Conservation (phyloP, 1,140 invertebrate species). For the Diabrotica undecimpunctata region DNA sequence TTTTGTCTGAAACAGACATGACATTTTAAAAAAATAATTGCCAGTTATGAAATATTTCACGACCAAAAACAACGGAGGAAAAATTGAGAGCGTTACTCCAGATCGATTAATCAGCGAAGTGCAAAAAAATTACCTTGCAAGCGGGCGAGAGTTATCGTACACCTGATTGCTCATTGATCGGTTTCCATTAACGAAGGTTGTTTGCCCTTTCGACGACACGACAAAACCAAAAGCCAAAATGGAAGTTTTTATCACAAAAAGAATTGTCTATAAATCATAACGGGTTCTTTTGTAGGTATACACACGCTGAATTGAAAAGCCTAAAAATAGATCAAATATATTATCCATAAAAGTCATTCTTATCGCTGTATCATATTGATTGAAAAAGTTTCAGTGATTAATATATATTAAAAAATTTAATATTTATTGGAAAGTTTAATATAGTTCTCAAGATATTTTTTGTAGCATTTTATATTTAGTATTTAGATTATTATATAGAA, state of each 20-base stretch:
- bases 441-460: too few species aligned
- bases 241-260: neutral
- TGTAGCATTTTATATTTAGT: too few species aligned
- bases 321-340: neutral
- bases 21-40: neutral
- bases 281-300: neutral
- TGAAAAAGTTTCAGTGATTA: too few species aligned
- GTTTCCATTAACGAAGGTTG: neutral
- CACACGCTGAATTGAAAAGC: neutral
- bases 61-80: neutral
- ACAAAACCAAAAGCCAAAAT: neutral
- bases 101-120: neutral
- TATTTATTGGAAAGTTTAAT: too few species aligned
- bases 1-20: too few species aligned
- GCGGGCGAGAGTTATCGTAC: neutral
- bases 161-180: conserved; percentile 1
- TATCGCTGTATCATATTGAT: too few species aligned
- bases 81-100: neutral
- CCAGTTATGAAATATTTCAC: neutral
- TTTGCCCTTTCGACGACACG: neutral
- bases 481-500: too few species aligned
- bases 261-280: neutral
- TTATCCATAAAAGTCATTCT: too few species aligned
- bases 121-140: neutral
- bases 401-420: too few species aligned